A percentile compares a stretch with the other conserved stretches of the same genome.
phyloP scores from a whole-genome alignment of 2,797 vertebrate genomes.

The Tenualosa thibaudeaui region DNA sequence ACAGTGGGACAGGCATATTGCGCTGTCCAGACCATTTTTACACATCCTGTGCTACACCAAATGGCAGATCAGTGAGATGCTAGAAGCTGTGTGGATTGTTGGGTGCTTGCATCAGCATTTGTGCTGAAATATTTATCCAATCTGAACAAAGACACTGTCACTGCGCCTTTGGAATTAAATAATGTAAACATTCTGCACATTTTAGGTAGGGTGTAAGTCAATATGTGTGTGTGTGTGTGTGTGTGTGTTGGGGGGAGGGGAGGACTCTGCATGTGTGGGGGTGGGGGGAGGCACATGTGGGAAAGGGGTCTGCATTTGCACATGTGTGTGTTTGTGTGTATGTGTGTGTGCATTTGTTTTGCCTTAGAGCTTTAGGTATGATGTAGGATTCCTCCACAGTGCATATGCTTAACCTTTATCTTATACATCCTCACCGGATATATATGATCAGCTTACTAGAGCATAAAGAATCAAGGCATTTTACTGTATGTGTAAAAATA shows the following conservation, averaged over 20 bases:
- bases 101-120: background rate
- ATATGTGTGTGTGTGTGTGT: background rate
- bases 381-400: background rate
- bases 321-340: background rate
- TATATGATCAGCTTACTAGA: background rate
- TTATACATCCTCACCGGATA: background rate
- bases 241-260: background rate
- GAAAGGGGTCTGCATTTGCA: no score
- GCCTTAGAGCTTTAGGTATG: background rate
- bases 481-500: background rate
- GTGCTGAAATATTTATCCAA: background rate
- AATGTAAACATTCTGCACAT: background rate
- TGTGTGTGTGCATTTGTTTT: conserved; percentile 10
- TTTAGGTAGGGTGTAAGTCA: background rate
- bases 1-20: background rate
- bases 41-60: background rate
- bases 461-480: conserved; percentile 5
- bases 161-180: background rate
- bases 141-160: background rate
- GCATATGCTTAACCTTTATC: background rate
- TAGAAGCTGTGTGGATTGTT: background rate
- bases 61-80: background rate
- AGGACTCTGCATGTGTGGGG: background rate
- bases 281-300: no score
- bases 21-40: background rate